Conservation (phyloP, 2,113 vertebrate species). For the Anolis sagrei region DNA sequence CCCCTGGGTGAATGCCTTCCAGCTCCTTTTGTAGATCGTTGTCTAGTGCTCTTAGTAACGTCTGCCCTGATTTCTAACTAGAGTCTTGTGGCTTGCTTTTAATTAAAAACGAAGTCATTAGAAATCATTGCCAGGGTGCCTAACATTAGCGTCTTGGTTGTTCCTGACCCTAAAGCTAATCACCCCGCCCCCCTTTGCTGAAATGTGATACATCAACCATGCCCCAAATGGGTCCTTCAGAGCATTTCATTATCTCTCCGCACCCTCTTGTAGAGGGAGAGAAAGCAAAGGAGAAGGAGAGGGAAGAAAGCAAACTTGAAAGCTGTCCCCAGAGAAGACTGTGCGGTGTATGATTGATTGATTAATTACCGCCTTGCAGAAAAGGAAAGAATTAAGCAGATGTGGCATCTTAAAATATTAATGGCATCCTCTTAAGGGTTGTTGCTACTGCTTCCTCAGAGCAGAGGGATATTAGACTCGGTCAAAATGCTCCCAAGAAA, state of each 20-base stretch:
- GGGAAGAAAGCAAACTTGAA: not conserved
- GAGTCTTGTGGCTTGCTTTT: not conserved
- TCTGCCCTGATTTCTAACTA: not conserved
- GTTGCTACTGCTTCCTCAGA: not conserved
- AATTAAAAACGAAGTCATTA: slow-evolving; percentile 5
- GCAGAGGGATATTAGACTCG: fast-evolving
- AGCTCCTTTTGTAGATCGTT: not conserved
- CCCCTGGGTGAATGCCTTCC: not conserved
- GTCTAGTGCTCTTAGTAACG: not conserved
- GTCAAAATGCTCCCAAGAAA: not conserved
- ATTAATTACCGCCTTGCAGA: not conserved
- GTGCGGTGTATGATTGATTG: fast-evolving
- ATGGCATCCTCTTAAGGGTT: not conserved
- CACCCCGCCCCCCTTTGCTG: not conserved
- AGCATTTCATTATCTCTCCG: slow-evolving; percentile 6
- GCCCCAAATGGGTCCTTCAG: not conserved
- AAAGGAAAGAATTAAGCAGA: slow-evolving; percentile 22
- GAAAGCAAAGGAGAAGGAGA: not conserved
- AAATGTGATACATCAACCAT: not conserved
- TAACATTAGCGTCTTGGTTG: not conserved
- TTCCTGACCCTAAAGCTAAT: not conserved
- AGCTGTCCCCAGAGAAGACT: fast-evolving
- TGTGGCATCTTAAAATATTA: slow-evolving; percentile 44
- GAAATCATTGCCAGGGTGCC: not conserved
- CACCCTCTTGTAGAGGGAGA: not conserved